These are phyloP conservation scores for Enteromius afrohamiltoni DNA, from an alignment of 2,797 vertebrate species.

Conservation along the genomic window DNA sequence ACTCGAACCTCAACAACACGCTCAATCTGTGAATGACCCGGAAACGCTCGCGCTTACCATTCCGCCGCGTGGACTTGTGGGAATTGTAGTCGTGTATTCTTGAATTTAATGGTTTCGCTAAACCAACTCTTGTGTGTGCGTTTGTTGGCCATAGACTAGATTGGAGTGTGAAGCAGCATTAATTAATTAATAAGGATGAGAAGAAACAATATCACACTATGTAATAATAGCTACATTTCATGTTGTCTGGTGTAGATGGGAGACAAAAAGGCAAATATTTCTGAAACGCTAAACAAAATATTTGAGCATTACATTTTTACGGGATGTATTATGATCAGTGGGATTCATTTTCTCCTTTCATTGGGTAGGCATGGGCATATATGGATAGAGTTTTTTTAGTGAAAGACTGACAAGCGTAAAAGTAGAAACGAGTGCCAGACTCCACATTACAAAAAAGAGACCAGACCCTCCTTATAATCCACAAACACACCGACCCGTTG, in stretches of 20 bases:
- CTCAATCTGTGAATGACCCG: conserved; percentile 7
- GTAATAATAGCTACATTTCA: background rate
- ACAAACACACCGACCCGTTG: background rate
- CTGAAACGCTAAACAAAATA: background rate
- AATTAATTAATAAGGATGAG: background rate
- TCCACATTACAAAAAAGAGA: background rate
- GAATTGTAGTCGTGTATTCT: background rate
- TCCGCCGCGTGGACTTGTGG: background rate
- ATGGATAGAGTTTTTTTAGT: background rate
- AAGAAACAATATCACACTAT: background rate
- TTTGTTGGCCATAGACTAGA: background rate
- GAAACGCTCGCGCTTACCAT: background rate
- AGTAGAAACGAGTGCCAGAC: background rate
- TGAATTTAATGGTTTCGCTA: background rate
- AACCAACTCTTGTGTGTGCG: background rate
- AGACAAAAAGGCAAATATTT: background rate
- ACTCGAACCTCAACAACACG: conserved; percentile 3
- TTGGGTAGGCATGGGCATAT: background rate
- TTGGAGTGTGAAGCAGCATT: background rate
- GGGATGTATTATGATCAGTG: background rate
- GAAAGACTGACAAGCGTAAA: background rate
- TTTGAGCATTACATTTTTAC: background rate
- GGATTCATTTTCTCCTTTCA: background rate
- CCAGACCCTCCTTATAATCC: background rate
- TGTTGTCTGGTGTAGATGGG: background rate